These are phyloP conservation scores for Ambastaia sidthimunki DNA, from an alignment of 2,797 vertebrate genomes.

Conservation along the genomic window DNA sequence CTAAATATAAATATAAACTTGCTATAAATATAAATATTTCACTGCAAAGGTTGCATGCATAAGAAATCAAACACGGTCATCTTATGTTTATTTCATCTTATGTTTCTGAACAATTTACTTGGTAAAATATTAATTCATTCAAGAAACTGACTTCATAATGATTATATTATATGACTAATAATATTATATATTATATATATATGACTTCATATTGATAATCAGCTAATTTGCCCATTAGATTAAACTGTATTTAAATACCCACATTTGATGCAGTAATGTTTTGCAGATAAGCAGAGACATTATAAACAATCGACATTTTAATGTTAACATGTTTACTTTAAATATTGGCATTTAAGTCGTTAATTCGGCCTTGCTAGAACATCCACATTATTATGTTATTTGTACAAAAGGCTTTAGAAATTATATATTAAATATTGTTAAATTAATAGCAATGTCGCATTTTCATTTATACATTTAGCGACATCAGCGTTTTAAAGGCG, in stretches of 20 bases:
- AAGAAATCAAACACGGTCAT: conserved; percentile 16
- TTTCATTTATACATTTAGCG: too few species aligned
- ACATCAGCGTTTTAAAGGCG: neutral
- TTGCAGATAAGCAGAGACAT: neutral
- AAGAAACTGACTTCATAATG: too few species aligned
- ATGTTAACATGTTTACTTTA: neutral
- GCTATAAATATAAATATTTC: too few species aligned
- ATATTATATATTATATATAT: too few species aligned
- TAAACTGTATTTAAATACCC: neutral
- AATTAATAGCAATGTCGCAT: too few species aligned
- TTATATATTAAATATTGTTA: too few species aligned
- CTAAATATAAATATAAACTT: conserved; percentile 74
- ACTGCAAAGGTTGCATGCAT: conserved; percentile 59
- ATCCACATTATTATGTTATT: neutral
- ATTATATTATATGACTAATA: too few species aligned
- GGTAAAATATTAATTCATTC: neutral
- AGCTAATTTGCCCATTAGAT: neutral
- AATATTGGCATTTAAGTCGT: neutral
- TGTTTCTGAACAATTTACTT: too few species aligned
- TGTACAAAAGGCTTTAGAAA: neutral
- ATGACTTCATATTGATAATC: too few species aligned
- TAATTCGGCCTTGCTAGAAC: neutral
- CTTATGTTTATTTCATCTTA: neutral
- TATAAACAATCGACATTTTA: too few species aligned
- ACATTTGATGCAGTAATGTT: neutral